phyloP scores from a whole-genome alignment of 2,113 vertebrate species.

The Rallus limicola region DNA sequence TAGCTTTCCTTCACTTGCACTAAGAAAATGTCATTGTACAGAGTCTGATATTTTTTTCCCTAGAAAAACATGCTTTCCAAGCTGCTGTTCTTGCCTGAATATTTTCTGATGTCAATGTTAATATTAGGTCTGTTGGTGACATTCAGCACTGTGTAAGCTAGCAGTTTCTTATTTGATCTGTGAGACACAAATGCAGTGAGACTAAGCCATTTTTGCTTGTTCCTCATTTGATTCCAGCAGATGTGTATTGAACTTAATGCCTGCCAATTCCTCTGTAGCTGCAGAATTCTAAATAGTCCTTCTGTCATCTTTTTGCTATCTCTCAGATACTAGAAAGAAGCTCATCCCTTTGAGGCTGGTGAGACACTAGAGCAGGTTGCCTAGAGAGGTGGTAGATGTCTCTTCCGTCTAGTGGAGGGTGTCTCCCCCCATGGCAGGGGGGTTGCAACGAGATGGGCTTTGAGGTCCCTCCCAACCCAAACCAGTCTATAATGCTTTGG shows the following conservation, averaged over 20 bases:
- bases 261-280: neutral
- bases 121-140: neutral
- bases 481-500: neutral
- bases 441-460: too few relatives aligned
- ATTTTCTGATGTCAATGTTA: neutral
- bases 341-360: too few relatives aligned
- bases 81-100: neutral
- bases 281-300: neutral
- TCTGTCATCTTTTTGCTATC: neutral
- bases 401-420: too few relatives aligned
- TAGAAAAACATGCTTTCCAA: neutral
- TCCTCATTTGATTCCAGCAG: neutral
- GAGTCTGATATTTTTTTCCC: neutral
- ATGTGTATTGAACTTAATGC: neutral
- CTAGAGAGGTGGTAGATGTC: too few relatives aligned
- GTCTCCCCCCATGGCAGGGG: too few relatives aligned
- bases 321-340: too few relatives aligned
- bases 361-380: too few relatives aligned
- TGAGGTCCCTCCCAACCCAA: too few relatives aligned
- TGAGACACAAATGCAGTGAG: neutral
- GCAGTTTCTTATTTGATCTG: neutral
- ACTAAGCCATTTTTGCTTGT: neutral
- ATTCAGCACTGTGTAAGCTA: neutral
- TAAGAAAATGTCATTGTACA: neutral
- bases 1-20: neutral